Conservation (phyloP, 23 tunicate genomes). For the Halocynthia roretzi region DNA sequence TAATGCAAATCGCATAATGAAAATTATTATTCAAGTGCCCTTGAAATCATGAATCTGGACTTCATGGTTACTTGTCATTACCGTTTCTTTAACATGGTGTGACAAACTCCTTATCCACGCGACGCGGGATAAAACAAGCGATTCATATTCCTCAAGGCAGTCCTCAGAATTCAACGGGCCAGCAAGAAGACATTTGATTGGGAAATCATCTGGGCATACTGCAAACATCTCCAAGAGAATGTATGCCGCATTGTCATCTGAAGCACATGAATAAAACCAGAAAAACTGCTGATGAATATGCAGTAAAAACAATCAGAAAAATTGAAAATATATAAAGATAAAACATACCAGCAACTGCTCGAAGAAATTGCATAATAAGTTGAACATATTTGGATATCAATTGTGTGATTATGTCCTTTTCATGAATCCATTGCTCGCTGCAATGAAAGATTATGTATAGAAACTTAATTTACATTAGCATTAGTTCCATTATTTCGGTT, state of each 20-base stretch:
- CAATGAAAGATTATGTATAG: neutral
- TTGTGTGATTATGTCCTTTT: neutral
- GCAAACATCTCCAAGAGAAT: slow-evolving; percentile 34
- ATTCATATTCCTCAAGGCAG: neutral
- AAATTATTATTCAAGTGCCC: neutral
- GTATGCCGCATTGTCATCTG: slow-evolving; percentile 34
- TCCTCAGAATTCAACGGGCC: neutral
- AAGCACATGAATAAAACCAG: neutral
- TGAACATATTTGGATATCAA: slow-evolving; percentile 7
- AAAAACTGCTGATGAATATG: neutral
- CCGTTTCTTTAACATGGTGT: slow-evolving; percentile 26
- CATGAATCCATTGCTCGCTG: neutral
- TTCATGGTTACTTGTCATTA: neutral
- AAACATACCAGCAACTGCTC: slow-evolving; percentile 3
- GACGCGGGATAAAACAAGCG: neutral
- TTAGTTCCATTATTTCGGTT: neutral
- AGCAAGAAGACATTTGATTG: slow-evolving; percentile 2
- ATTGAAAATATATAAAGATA: neutral
- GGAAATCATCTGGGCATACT: slow-evolving; percentile 25
- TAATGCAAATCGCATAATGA: neutral
- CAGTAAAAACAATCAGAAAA: neutral
- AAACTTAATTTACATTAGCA: neutral
- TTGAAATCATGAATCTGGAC: neutral
- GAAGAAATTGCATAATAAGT: slow-evolving; percentile 7
- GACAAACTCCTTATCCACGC: slow-evolving; percentile 23